A percentile compares a stretch with the other conserved stretches of the same genome.
Conservation (phyloP, 1,140 invertebrate species). For the Brachionus koreanus region DNA sequence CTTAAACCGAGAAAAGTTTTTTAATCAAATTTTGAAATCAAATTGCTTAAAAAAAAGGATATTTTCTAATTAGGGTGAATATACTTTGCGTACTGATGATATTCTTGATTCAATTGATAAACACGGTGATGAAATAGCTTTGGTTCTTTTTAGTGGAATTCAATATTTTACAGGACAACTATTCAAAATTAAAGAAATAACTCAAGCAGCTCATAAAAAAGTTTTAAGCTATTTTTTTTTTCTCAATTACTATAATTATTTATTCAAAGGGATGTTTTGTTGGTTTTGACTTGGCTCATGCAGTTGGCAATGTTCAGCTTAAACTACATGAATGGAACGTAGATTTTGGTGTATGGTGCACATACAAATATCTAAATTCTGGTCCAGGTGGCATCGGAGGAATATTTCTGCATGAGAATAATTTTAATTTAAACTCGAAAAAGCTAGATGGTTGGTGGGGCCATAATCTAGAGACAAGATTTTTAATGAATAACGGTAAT, state of each 20-base stretch:
- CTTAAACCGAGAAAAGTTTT: slow-evolving; percentile 59
- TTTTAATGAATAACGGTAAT: slow-evolving; percentile 61
- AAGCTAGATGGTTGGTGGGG: slow-evolving; percentile 61
- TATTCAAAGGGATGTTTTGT: slow-evolving; percentile 62
- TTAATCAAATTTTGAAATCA: background rate
- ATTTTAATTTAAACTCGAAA: slow-evolving; percentile 51
- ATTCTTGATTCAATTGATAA: slow-evolving; percentile 62
- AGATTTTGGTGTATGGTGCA: slow-evolving; percentile 68
- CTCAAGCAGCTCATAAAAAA: slow-evolving; percentile 60
- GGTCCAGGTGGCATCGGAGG: slow-evolving; percentile 62
- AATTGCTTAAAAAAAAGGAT: background rate
- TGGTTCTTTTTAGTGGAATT: slow-evolving; percentile 63
- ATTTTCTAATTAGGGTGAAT: slow-evolving; percentile 4
- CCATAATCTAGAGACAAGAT: slow-evolving; percentile 57
- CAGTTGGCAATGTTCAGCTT: slow-evolving; percentile 64
- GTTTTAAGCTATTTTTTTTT: slow-evolving; percentile 9
- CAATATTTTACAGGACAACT: slow-evolving; percentile 68
- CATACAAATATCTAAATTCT: slow-evolving; percentile 66
- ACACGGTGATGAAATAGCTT: slow-evolving; percentile 63
- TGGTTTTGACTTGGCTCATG: slow-evolving; percentile 67
- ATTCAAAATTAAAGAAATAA: slow-evolving; percentile 63
- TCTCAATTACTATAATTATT: background rate
- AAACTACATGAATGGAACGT: slow-evolving; percentile 65
- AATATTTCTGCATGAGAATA: slow-evolving; percentile 49
- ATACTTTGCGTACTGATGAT: slow-evolving; percentile 55